Evolutionary conservation across 2,888 invertebrate genomes (phyloP), one percentile per base, ranked within the genome.

Genomic region (Trimorus sp.): DNA sequence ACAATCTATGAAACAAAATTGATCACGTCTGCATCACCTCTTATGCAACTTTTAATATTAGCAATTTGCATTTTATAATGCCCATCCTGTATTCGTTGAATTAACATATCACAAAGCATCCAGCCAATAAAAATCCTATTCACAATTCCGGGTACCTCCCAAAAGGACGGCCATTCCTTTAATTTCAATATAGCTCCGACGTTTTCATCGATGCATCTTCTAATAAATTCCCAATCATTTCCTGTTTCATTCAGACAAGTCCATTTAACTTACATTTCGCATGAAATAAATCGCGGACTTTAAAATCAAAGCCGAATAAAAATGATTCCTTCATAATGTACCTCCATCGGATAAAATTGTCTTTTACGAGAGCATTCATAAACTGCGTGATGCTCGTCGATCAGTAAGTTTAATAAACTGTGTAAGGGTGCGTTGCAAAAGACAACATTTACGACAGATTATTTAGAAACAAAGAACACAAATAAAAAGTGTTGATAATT

Each of bases 1-100:
- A 63, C 12, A 45, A 58, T 74, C 66, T 66, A 74, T 74, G 65
- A 62, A 74, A 59, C 37, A 58, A 65, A 49, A 74, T 74, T 74
- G 51, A 59, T 66, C 74, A 58, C n/a, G 58, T 36, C 40, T 6
- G 42, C 51, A 51, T 66, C 48, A 42, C 12, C 15, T 65, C 51
- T 65, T 66, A 59, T 58, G 66, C 58, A 74, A 74, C 45, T 11
- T n/a, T 65, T 14, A 37, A 59, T 59, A 74, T 66, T 51, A 58
- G 49, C 42, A 51, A 65, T 66, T 74, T 59, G 49, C 42, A 56
- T 59, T 69, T 59, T 49, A 59, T 49, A 49, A 69, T 49, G 16
- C 38, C 12, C 14, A 40, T 69, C 45, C 26, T 16, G 59, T 56
- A 56, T 68, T 68, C 68, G 48, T 11, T 36, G 56, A 69, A 69